These are phyloP conservation scores for Gobio gobio DNA, from an alignment of 2,113 vertebrate species.

Conservation along the genomic window DNA sequence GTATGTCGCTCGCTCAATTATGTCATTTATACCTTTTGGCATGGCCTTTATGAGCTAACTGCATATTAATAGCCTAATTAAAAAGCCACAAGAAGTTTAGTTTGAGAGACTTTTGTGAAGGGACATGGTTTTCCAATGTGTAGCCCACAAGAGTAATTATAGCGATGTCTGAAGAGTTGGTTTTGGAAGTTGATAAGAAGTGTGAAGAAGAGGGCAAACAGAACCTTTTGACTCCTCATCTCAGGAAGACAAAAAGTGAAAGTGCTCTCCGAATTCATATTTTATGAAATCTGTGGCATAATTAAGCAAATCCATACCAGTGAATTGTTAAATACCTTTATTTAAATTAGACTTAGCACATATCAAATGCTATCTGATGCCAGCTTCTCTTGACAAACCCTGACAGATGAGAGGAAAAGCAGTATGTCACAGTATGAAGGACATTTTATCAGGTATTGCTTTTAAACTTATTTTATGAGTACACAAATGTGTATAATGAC, in stretches of 20 bases:
- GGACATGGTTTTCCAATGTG: constrained; percentile 50
- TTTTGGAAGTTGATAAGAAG: constrained; percentile 46
- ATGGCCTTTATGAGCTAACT: constrained; percentile 54
- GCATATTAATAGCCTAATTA: constrained; percentile 65
- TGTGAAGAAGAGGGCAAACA: constrained; percentile 8
- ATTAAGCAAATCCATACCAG: constrained; percentile 15
- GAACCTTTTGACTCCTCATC: constrained; percentile 45
- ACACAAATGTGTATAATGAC: background rate
- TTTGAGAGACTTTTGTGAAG: constrained; percentile 43
- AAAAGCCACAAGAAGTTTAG: constrained; percentile 53
- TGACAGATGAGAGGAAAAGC: background rate
- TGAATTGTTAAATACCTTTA: background rate
- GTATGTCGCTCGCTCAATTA: constrained; percentile 50
- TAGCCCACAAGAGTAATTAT: constrained; percentile 51
- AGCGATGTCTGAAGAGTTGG: constrained; percentile 41
- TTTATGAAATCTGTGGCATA: background rate
- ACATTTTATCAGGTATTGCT: constrained; percentile 3
- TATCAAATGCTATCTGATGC: constrained; percentile 15
- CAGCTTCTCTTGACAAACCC: constrained; percentile 8
- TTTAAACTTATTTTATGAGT: no score
- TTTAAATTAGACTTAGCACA: constrained; percentile 2
- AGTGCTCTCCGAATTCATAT: constrained; percentile 19
- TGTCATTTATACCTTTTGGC: constrained; percentile 52
- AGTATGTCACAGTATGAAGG: background rate
- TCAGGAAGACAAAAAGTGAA: constrained; percentile 31